A percentile compares a stretch with the other conserved stretches of the same genome.
Evolutionary conservation across 1,140 invertebrate genomes (phyloP).

Genomic region (Tetraneura akinire): DNA sequence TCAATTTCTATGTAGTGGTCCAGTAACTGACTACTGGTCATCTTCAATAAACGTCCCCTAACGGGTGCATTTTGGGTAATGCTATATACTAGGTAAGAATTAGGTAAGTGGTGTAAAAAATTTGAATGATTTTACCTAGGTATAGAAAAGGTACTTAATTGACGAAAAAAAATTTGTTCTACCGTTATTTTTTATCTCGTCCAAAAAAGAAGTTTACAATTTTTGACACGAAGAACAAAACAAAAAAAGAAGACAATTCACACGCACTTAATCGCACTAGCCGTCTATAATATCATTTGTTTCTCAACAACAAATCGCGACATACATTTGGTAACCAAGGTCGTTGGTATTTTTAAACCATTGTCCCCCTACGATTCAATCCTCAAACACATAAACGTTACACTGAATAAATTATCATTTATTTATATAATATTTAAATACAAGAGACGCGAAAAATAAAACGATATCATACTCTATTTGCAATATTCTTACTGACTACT

Average conservation of each 20-base stretch:
- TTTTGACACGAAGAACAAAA: too few species aligned
- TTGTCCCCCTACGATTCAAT: neutral
- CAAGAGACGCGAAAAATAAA: too few species aligned
- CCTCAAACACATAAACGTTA: neutral
- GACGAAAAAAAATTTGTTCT: too few species aligned
- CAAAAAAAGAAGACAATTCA: neutral
- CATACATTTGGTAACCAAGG: neutral
- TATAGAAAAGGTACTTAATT: neutral
- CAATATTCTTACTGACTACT: too few species aligned
- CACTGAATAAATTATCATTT: neutral
- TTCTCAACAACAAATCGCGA: neutral
- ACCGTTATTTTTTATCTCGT: too few species aligned
- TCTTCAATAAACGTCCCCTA: neutral
- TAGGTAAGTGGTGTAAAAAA: neutral
- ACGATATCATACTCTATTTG: too few species aligned
- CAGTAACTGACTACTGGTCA: neutral
- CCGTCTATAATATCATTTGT: neutral
- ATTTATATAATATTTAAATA: too few species aligned
- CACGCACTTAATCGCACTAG: neutral
- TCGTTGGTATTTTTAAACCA: slow-evolving; percentile 30
- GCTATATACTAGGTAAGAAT: neutral
- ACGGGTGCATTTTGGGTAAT: neutral
- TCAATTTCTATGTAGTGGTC: neutral
- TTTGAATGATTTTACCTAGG: neutral
- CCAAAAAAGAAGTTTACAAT: too few species aligned